Conservation (phyloP, 2,888 invertebrate genomes). For the Erebia palarica region DNA sequence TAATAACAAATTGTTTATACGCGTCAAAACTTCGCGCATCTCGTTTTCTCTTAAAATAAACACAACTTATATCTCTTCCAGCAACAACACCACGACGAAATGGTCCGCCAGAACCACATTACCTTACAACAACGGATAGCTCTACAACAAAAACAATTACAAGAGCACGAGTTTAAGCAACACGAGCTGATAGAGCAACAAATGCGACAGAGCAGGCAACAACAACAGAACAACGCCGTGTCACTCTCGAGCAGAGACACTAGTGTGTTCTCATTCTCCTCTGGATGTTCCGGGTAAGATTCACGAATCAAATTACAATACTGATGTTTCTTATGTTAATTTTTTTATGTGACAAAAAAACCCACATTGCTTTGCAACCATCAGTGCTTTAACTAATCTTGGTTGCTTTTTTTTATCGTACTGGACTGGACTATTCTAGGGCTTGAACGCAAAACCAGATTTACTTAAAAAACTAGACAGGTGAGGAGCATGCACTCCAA, state of each 20-base stretch:
- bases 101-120: constrained; percentile 57
- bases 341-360: too few species aligned
- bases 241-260: constrained; percentile 73
- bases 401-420: too few species aligned
- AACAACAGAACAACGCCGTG: constrained; percentile 48
- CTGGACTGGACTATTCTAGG: too few species aligned
- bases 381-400: too few species aligned
- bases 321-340: too few species aligned
- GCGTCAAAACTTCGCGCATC: too few species aligned
- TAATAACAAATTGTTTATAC: too few species aligned
- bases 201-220: constrained; percentile 47
- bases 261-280: constrained; percentile 74
- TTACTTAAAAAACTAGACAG: too few species aligned
- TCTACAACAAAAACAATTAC: constrained; percentile 45
- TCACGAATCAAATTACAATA: too few species aligned
- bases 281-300: constrained; percentile 55
- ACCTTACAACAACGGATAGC: constrained; percentile 46
- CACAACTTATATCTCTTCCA: constrained; percentile 36
- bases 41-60: not conserved
- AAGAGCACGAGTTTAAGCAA: constrained; percentile 44
- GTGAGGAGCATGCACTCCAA: too few species aligned
- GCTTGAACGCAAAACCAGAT: too few species aligned
- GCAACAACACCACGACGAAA: constrained; percentile 47
- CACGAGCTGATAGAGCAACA: constrained; percentile 49
- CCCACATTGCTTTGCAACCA: too few species aligned